Evolutionary conservation across 2,888 invertebrate species (phyloP), one percentile per base, ranked within the genome.

Genomic region (Apeira syringaria): DNA sequence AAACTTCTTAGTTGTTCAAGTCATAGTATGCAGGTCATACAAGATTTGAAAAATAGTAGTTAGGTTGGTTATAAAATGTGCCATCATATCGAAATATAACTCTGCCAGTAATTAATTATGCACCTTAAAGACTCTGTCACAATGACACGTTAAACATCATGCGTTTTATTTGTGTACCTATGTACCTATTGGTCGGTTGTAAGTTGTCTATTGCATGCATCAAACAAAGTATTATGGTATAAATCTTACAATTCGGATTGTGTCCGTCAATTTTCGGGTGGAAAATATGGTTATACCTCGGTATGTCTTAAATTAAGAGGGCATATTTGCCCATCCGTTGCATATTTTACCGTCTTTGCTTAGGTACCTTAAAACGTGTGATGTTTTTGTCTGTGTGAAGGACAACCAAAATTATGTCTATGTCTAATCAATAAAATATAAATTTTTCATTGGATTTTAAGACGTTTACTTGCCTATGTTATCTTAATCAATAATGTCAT

Each of bases 371-470:
- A 15, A 15, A 15, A 15, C 15, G 15, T 4, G 4, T 4, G 15
- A 15, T 15, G 2, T 34, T 39, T 7, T 2, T 20, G 20, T 20
- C 7, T 18, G 5, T 7, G 20, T 20, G 20, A 7, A 7, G 20
- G n/a, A n/a, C n/a, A n/a, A n/a, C n/a, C n/a, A n/a, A n/a, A n/a
- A n/a, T n/a, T n/a, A n/a, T n/a, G n/a, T n/a, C n/a, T n/a, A n/a
- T n/a, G n/a, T n/a, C n/a, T n/a, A n/a, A 20, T 7, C 7, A 1
- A 20, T 2, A 20, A 20, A 20, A 20, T 38, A 18, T 38, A 4
- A 44, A 40, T 72, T 84, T 84, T 85, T 84, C 82, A 83, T 85
- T 84, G 84, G 83, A 68, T 71, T 72, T 63, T 56, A 61, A 68
- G n/a, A 48, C 36, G 41, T 40, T 37, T 44, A 13, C 9, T 40